Evolutionary conservation across 2,888 invertebrate species (phyloP).

Genomic region (Acanthosepion lycidas): DNA sequence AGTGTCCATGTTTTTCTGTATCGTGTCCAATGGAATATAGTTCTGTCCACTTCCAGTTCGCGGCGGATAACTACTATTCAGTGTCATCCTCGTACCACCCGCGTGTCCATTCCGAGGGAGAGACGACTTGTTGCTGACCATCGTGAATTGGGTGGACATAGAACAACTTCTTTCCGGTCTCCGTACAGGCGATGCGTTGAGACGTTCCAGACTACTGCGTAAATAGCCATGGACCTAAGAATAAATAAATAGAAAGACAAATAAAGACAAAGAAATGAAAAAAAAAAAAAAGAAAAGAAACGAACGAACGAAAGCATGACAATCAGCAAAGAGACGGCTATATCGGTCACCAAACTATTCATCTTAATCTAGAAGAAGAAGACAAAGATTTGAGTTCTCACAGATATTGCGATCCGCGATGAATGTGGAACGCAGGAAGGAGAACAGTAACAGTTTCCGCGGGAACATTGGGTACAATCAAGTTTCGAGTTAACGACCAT

Average conservation of each 20-base stretch:
- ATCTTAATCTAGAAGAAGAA: no score
- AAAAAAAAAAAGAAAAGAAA: background rate
- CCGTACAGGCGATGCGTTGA: slow-evolving; percentile 55
- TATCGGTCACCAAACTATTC: no score
- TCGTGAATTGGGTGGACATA: slow-evolving; percentile 34
- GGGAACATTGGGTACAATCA: no score
- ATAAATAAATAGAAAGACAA: background rate
- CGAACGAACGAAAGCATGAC: no score
- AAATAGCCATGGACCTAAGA: background rate
- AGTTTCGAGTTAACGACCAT: no score
- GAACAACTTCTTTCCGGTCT: slow-evolving; percentile 51
- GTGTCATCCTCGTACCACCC: slow-evolving; percentile 61
- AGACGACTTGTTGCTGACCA: background rate
- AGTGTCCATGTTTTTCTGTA: background rate
- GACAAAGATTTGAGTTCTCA: no score
- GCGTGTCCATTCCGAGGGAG: slow-evolving; percentile 50
- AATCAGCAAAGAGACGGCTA: no score
- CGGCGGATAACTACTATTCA: slow-evolving; percentile 72
- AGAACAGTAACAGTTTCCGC: no score
- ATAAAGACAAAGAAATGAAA: background rate
- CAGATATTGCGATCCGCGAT: no score
- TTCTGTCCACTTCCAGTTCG: slow-evolving; percentile 63
- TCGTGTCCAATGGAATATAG: slow-evolving; percentile 56
- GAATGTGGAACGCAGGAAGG: no score
- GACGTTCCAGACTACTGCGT: background rate